phyloP scores from a whole-genome alignment of 2,888 invertebrate genomes.

The Cordilura impudica region DNA sequence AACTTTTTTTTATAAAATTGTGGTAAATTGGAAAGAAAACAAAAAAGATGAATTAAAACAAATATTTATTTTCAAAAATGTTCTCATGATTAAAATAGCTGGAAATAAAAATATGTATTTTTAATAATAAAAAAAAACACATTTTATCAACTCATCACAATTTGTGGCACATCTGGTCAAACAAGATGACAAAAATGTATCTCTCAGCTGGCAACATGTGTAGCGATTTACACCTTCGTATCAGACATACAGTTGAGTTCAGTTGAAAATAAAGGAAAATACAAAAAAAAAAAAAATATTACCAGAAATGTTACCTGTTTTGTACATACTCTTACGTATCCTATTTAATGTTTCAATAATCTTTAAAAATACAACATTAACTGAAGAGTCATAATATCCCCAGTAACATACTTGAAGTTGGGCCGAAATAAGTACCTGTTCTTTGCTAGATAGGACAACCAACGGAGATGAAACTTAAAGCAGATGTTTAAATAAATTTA shows the following conservation, averaged over 20 bases:
- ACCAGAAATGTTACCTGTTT: slow-evolving; percentile 38
- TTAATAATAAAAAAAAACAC: background rate
- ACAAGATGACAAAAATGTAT: slow-evolving; percentile 41
- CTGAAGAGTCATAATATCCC: background rate
- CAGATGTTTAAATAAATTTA: too few relatives aligned
- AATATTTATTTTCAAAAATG: background rate
- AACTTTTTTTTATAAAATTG: background rate
- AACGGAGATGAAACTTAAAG: too few relatives aligned
- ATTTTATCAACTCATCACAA: slow-evolving; percentile 3
- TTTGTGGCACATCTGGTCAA: slow-evolving; percentile 56
- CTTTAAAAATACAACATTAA: slow-evolving; percentile 21
- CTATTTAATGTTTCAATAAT: slow-evolving; percentile 54
- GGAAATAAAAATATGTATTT: too few relatives aligned
- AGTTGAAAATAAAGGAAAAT: background rate
- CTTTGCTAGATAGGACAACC: too few relatives aligned
- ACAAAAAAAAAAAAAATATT: background rate
- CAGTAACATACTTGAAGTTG: background rate
- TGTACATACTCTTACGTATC: too few relatives aligned
- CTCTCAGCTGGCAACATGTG: slow-evolving; percentile 49
- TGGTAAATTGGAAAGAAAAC: background rate
- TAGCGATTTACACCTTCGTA: slow-evolving; percentile 39
- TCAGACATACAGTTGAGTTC: background rate
- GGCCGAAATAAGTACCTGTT: background rate
- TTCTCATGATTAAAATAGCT: background rate
- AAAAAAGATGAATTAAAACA: background rate